Evolutionary conservation across 2,888 invertebrate genomes (phyloP).

Genomic region (Anorthoa munda): DNA sequence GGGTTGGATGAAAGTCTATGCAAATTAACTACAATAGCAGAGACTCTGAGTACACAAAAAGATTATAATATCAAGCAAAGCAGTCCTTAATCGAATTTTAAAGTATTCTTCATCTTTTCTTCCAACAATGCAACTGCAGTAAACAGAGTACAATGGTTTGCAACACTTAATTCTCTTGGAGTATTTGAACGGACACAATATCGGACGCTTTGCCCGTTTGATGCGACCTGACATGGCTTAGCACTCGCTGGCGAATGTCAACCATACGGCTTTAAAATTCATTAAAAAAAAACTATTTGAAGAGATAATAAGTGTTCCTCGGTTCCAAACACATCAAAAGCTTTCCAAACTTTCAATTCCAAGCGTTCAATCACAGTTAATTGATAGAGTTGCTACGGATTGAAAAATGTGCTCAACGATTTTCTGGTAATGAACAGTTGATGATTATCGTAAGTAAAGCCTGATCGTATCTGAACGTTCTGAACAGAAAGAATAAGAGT

Average conservation of each 20-base stretch:
- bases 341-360: constrained; percentile 5
- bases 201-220: constrained; percentile 35
- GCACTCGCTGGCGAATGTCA: background rate
- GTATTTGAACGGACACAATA: constrained; percentile 47
- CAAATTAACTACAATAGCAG: too few relatives aligned
- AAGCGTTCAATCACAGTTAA: background rate
- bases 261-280: background rate
- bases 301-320: background rate
- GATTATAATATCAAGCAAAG: background rate
- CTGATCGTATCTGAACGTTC: background rate
- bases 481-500: constrained; percentile 1
- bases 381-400: background rate
- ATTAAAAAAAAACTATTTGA: background rate
- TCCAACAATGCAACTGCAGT: constrained; percentile 39
- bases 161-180: constrained; percentile 38
- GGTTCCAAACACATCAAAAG: background rate
- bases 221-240: constrained; percentile 32
- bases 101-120: constrained; percentile 12
- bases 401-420: background rate
- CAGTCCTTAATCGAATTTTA: background rate
- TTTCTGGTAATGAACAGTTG: too few relatives aligned
- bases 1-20: too few relatives aligned
- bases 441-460: background rate
- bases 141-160: constrained; percentile 32
- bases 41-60: background rate